Base-by-base conservation (phyloP, 2,888 invertebrate genomes). In the Ichneumoninae sp. region DNA sequence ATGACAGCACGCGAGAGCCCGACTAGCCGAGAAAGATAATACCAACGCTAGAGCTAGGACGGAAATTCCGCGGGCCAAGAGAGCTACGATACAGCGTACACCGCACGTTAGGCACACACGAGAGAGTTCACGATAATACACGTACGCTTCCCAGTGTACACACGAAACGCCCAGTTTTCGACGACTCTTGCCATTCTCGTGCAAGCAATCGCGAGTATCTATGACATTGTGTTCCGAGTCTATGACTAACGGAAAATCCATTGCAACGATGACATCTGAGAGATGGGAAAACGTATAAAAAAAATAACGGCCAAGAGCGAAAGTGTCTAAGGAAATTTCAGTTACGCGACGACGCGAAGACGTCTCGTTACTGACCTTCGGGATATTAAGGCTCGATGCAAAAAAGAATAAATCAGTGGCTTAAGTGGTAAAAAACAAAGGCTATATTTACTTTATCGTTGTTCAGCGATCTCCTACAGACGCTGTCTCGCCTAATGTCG, bases 331-430 rank as follows among this genome's bases (percentile, higher is more conserved):
- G 57, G 26, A 57, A 26, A 57, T 13, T 57, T 57, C 13, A 10
- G 10, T 47, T 16, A 26, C 57, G 57, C 10, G 26, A 57, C 1
- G 6, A 22, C 13, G 26, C 8, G 40, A 60, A 60, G 44, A 57
- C 6, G 19, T 36, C 26, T 36, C 72, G 60, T 72, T 60, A 72
- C 72, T 72, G 72, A 72, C 72, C 72, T 72, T 72, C 40, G 60
- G 26, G 7, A 60, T 30, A 19, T 54, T 8, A 6, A 19, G 16
- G 7, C 8, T 54, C 19, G 19, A 22, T 19, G 52, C 7, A 19
- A 7, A 6, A 19, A 19, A 19, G 2, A 54, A 54, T 7, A n/a
- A 54, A 22, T 22, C 10, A 19, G 52, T 19, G 52, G 52, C 52
- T 19, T 8, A 19, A 54, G 2, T 22, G 19, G 19, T 19, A 3